These are phyloP conservation scores for Drosophila flavopinicola DNA, from an alignment of 2,888 invertebrate species.

Conservation along the genomic window DNA sequence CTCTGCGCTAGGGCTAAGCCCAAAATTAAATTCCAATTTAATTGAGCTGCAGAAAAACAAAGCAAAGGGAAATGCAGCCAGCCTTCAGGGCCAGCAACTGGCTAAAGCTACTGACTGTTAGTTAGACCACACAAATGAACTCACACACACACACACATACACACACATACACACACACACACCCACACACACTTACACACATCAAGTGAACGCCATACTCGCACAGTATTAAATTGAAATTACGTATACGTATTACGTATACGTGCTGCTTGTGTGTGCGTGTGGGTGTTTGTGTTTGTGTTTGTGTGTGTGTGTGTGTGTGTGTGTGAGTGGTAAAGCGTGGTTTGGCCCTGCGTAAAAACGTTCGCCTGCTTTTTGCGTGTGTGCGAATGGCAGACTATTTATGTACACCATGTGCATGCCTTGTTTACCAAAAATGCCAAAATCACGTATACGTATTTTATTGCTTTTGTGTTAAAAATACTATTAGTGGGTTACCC, in stretches of 20 bases:
- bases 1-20: constrained; percentile 59
- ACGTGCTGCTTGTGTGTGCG: constrained; percentile 35
- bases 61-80: constrained; percentile 22
- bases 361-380: too few species aligned
- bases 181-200: constrained; percentile 18
- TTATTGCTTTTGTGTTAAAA: too few species aligned
- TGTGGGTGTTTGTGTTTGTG: constrained; percentile 3
- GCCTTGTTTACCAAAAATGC: too few species aligned
- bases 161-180: constrained; percentile 3
- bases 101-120: constrained; percentile 25
- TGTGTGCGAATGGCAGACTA: too few species aligned
- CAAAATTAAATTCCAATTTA: constrained; percentile 80
- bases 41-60: constrained; percentile 80
- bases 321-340: too few species aligned
- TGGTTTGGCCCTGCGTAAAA: too few species aligned
- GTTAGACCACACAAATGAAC: constrained; percentile 61
- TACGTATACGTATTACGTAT: too few species aligned
- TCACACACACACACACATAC: constrained; percentile 32
- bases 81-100: constrained; percentile 14
- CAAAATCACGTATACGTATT: too few species aligned
- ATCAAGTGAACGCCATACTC: constrained; percentile 9
- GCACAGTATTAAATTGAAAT: constrained; percentile 73
- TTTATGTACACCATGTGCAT: too few species aligned
- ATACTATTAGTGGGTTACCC: too few species aligned
- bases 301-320: too few species aligned